A percentile compares a stretch with the other conserved stretches of the same genome.
Conservation (phyloP, 2,888 invertebrate genomes). For the Ophonus ardosiacus region DNA sequence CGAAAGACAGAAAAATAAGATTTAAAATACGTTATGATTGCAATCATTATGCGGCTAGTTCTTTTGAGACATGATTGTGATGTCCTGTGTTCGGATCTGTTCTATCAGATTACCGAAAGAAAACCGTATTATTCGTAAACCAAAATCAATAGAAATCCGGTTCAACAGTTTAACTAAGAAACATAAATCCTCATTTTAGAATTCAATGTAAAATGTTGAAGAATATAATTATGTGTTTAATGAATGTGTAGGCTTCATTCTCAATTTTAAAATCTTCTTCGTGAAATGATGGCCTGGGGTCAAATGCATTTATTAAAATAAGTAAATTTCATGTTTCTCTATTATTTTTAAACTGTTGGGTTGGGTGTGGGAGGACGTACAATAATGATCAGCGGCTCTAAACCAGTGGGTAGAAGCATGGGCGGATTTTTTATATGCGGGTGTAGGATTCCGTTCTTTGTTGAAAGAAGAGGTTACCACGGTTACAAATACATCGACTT, state of each 20-base stretch:
- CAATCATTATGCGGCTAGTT: too few species aligned
- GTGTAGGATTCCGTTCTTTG: background rate
- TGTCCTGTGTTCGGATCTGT: too few species aligned
- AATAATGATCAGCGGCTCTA: slow-evolving; percentile 1
- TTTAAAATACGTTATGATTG: too few species aligned
- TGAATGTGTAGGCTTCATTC: background rate
- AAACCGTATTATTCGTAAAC: too few species aligned
- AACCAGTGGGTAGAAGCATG: background rate
- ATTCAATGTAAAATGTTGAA: too few species aligned
- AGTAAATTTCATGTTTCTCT: slow-evolving; percentile 6
- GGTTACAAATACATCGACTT: background rate
- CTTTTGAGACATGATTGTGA: too few species aligned
- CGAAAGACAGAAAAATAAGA: too few species aligned
- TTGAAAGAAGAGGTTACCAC: background rate
- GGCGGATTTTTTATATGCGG: slow-evolving; percentile 4
- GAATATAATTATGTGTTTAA: background rate
- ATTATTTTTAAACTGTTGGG: background rate
- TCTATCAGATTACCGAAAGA: too few species aligned
- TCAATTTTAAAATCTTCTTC: background rate
- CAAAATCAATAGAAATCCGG: too few species aligned
- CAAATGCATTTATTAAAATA: slow-evolving; percentile 23
- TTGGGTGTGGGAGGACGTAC: background rate
- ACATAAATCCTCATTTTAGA: too few species aligned
- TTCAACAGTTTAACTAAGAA: too few species aligned
- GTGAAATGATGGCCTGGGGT: background rate